Base-by-base conservation (phyloP, 1,140 invertebrate genomes). In the Atta cephalotes region DNA sequence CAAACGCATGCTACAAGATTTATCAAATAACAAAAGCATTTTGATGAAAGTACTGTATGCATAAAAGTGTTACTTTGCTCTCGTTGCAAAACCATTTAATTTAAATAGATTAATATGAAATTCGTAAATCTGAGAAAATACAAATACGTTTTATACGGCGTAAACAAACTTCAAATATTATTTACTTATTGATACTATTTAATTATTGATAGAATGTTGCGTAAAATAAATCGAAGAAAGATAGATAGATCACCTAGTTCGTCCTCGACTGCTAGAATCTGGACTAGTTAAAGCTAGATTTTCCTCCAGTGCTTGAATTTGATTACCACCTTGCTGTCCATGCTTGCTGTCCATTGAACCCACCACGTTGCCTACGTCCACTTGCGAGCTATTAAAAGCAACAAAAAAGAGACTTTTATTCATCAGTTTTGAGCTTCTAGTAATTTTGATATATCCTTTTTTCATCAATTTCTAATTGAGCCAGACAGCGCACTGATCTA, bases 301-400 rank as follows among this genome's bases (percentile, higher is more conserved):
- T 21, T 81, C 88, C n/a, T 91, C 92, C 28, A 89, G 58, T 56
- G 84, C 87, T 70, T 92, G 92, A 35, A 88, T 78, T 72, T 88
- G 85, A 85, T 92, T 87, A 28, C 74, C 56, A 2, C 70, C 62
- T 35, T 92, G 89, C 31, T 87, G 89, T 21, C 51, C 88, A 71
- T 90, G 91, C 62, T 89, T 90, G 31, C 85, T 88, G 35, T 93
- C 92, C 51, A 89, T 21, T 10, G 90, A 88, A 53, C 70, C 72
- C 60, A 78, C 85, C 49, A 86, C 90, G 4, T 77, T 85, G 72
- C 87, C 81, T 63, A 86, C 68, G 35, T 94, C 91, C 70, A 82
- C 90, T 90, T 93, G 92, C 51, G 92, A 86, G 89, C 92, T 93
- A 60, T 84, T 49, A 49, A 90, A 87, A 87, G 71, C 25, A 16